phyloP scores from a whole-genome alignment of 53 echinoderm and acorn worm genomes.

The Henricia sp. region DNA sequence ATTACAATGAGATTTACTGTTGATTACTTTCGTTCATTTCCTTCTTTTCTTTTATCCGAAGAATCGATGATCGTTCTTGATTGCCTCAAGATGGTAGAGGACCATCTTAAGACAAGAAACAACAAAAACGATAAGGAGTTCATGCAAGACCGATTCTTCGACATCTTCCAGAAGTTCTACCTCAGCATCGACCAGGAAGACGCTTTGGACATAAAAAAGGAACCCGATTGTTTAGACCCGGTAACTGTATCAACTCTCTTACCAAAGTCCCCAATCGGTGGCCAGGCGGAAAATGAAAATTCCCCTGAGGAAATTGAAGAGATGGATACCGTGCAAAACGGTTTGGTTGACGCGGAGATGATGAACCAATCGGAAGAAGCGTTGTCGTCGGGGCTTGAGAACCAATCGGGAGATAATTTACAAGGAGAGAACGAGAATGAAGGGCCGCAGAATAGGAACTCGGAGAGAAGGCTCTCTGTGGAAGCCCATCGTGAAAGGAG shows the following conservation, averaged over 20 bases:
- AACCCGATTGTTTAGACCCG: neutral
- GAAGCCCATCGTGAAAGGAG: neutral
- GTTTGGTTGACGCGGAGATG: neutral
- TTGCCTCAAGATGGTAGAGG: slow-evolving; percentile 70
- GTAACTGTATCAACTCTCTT: slow-evolving; percentile 15
- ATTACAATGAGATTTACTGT: too few relatives aligned
- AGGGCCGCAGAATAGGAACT: too few relatives aligned
- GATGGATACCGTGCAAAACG: neutral
- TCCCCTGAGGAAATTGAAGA: too few relatives aligned
- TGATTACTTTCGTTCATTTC: too few relatives aligned
- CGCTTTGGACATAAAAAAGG: neutral
- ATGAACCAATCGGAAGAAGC: neutral
- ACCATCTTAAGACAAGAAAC: slow-evolving; percentile 60
- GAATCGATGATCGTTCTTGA: slow-evolving; percentile 84
- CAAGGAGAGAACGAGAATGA: too few relatives aligned
- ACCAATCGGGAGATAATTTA: slow-evolving; percentile 9
- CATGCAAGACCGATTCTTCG: slow-evolving; percentile 57
- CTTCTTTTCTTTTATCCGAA: slow-evolving; percentile 7
- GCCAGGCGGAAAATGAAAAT: neutral
- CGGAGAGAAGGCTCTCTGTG: too few relatives aligned
- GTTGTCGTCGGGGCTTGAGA: too few relatives aligned
- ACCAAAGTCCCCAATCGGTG: slow-evolving; percentile 6
- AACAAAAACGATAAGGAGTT: slow-evolving; percentile 59
- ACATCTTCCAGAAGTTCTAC: slow-evolving; percentile 60
- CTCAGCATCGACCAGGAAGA: slow-evolving; percentile 3